These are phyloP conservation scores for Campopleginae sp. DNA, from an alignment of 2,888 invertebrate genomes.

Conservation along the genomic window DNA sequence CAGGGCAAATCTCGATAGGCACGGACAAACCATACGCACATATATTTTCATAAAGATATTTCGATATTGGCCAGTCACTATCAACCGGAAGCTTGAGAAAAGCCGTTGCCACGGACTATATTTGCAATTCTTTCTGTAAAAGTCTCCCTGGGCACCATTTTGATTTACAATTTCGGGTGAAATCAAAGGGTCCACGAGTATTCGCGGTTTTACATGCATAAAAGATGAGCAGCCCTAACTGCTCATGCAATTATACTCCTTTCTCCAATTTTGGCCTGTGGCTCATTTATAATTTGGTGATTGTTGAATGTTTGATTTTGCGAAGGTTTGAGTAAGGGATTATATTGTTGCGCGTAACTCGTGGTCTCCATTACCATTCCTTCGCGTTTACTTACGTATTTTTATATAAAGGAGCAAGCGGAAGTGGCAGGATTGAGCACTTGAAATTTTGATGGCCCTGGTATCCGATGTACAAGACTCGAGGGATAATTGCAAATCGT, in stretches of 20 bases:
- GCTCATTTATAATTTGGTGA: neutral
- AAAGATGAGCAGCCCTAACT: neutral
- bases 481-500: conserved; percentile 64
- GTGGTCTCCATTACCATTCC: neutral
- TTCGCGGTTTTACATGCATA: neutral
- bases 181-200: neutral
- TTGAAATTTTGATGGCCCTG: conserved; percentile 41
- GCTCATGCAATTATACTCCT: neutral
- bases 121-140: too few species aligned
- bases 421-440: neutral
- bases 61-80: neutral
- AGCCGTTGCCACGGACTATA: too few species aligned
- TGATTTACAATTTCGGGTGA: neutral
- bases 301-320: neutral
- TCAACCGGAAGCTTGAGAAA: neutral
- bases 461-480: conserved; percentile 23
- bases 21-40: neutral
- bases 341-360: neutral
- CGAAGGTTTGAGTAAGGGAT: neutral
- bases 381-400: neutral
- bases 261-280: neutral
- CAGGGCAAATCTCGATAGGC: conserved; percentile 73
- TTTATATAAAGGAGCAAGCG: neutral
- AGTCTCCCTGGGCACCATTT: neutral
- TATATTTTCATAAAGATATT: neutral